These are phyloP conservation scores for Lasioglossum figueresi DNA, from an alignment of 2,888 invertebrate species.

Conservation along the genomic window DNA sequence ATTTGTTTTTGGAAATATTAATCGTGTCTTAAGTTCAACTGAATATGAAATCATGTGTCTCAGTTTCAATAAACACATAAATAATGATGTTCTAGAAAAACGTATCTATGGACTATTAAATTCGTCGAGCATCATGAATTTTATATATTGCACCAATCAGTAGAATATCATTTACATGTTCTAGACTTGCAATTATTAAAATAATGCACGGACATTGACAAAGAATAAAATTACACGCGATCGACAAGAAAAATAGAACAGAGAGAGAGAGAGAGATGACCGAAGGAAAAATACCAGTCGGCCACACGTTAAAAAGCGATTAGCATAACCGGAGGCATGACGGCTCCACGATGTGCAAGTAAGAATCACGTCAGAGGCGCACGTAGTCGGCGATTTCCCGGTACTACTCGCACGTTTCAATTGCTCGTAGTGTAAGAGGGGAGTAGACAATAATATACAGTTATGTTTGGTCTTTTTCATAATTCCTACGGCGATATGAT, in stretches of 20 bases:
- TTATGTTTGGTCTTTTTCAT: constrained; percentile 39
- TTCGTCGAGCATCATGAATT: no score
- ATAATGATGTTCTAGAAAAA: no score
- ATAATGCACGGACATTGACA: background rate
- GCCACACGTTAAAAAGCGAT: background rate
- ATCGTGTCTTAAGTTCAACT: no score
- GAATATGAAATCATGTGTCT: no score
- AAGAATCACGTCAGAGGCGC: background rate
- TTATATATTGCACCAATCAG: no score
- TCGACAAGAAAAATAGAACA: background rate
- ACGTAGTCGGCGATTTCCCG: background rate
- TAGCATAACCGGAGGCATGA: background rate
- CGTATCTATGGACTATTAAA: no score
- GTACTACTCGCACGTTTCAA: constrained; percentile 7
- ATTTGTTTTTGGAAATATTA: no score
- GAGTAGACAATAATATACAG: constrained; percentile 9
- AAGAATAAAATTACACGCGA: background rate
- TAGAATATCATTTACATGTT: no score
- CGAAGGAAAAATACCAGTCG: background rate
- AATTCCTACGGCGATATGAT: constrained; percentile 67
- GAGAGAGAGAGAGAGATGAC: background rate
- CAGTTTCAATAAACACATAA: no score
- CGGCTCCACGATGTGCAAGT: background rate
- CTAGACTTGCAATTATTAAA: background rate
- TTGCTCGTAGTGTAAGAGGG: background rate